Evolutionary conservation across 2,113 vertebrate genomes (phyloP), one percentile per base, ranked within the genome.

Genomic region (Brienomyrus brachyistius): DNA sequence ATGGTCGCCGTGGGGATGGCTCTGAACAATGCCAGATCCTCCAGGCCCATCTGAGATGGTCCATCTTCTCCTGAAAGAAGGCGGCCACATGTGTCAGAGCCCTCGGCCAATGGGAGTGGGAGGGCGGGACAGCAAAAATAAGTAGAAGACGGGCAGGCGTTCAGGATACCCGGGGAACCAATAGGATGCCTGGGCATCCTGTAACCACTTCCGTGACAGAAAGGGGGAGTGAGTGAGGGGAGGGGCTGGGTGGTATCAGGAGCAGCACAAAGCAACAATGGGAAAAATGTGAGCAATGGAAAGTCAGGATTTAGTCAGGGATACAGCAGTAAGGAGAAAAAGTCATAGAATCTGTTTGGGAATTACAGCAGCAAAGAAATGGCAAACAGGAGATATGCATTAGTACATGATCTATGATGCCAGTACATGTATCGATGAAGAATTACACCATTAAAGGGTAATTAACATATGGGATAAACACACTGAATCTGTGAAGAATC

Each of bases 1-100:
- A 98, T 83, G 0, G 96, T 97, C 90, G 96, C 97, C 47, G 94
- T 96, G 47, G 97, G 97, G 88, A 98, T 93, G 45, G 97, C 97
- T 50, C 96, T 94, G 94, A 98, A 98, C 97, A 98, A 97, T 62
- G 97, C 97, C 31, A 98, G 91, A 90, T 98, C 97, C 88, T 98
- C 97, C 2, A 98, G 93, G n/a, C 97, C 97, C 97, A 97, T 97
- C 94, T 97, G 97, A 85, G 96, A 97, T 3, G 96, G 96, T 0
- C 96, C 97, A 8, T 97, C 97, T 90, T 98, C 97, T 89, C 96
- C 97, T 98, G 91, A 82, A 86, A 70, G 3, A 70, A 11, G n/a
- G 62, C 10, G 27, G n/a, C 3, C 62, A 70, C 62, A 70, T 70
- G 62, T 70, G 62, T 31, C n/a, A 70, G 62, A 27, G n/a, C 62